Conservation (phyloP, 2,113 vertebrate species). For the Onychorhynchus coronatus region DNA sequence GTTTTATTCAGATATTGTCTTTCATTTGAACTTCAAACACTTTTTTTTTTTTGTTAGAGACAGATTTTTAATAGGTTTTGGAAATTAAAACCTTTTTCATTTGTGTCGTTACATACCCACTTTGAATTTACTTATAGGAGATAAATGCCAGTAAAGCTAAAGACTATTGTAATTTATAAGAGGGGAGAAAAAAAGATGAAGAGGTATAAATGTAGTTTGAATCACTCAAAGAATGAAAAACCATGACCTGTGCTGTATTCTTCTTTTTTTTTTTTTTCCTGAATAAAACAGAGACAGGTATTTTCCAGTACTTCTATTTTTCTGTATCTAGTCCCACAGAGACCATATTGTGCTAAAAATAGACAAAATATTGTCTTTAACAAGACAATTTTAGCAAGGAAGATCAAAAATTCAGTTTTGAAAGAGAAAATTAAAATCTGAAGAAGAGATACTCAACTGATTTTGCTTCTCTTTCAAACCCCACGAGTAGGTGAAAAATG, state of each 20-base stretch:
- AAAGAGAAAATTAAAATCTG: neutral
- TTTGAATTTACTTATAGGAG: constrained; percentile 49
- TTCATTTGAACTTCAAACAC: constrained; percentile 76
- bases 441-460: neutral
- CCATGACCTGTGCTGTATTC: neutral
- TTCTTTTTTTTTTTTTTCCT: neutral
- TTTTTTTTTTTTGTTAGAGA: constrained; percentile 34
- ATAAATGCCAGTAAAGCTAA: neutral
- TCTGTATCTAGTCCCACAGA: neutral
- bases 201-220: neutral
- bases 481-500: neutral
- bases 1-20: constrained; percentile 66
- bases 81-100: constrained; percentile 61
- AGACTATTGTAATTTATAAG: neutral
- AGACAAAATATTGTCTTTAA: neutral
- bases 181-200: neutral
- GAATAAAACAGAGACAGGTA: neutral
- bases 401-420: neutral
- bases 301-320: neutral
- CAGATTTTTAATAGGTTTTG: constrained; percentile 56
- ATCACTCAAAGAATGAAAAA: neutral
- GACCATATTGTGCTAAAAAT: neutral
- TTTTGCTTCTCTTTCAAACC: neutral
- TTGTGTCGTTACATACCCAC: constrained; percentile 34
- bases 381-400: neutral